Percentiles rank a stretch among this genome's conserved stretches.
These are phyloP conservation scores for Patella depressa DNA, from an alignment of 2,888 invertebrate genomes.

Conservation along the genomic window DNA sequence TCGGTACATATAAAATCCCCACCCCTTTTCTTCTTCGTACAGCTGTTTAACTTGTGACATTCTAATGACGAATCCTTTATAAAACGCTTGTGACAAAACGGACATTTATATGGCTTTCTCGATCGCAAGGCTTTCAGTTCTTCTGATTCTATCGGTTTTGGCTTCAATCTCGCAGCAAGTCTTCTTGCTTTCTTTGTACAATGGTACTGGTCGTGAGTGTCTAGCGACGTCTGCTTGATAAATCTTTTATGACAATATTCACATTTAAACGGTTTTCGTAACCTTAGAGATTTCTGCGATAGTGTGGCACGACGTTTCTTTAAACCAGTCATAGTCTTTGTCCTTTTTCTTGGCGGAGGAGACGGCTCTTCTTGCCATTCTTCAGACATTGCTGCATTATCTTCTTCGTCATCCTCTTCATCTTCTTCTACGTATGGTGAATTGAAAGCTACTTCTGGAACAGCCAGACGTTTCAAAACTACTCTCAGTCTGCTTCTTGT, in stretches of 20 bases:
- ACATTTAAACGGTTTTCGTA: not conserved
- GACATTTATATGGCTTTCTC: not conserved
- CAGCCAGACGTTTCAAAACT: too few relatives aligned
- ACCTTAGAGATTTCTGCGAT: not conserved
- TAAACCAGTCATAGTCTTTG: too few relatives aligned
- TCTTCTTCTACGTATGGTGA: too few relatives aligned
- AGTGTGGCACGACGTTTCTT: too few relatives aligned
- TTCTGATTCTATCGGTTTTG: too few relatives aligned
- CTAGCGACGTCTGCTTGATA: not conserved
- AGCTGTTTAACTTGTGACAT: not conserved
- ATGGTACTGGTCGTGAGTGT: not conserved
- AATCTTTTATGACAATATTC: constrained; percentile 1
- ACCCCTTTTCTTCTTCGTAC: not conserved
- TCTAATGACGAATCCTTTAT: not conserved
- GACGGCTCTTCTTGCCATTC: too few relatives aligned
- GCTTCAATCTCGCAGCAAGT: too few relatives aligned
- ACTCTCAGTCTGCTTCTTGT: too few relatives aligned
- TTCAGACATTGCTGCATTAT: too few relatives aligned
- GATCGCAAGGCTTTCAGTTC: not conserved
- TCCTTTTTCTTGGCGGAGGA: too few relatives aligned
- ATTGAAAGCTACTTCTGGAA: too few relatives aligned
- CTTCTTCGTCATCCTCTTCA: too few relatives aligned
- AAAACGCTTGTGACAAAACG: not conserved
- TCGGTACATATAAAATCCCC: not conserved
- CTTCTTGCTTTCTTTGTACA: not conserved